Evolutionary conservation across 2,797 vertebrate species (phyloP), one percentile per base, ranked within the genome.

Genomic region (Gallinago solitaria): DNA sequence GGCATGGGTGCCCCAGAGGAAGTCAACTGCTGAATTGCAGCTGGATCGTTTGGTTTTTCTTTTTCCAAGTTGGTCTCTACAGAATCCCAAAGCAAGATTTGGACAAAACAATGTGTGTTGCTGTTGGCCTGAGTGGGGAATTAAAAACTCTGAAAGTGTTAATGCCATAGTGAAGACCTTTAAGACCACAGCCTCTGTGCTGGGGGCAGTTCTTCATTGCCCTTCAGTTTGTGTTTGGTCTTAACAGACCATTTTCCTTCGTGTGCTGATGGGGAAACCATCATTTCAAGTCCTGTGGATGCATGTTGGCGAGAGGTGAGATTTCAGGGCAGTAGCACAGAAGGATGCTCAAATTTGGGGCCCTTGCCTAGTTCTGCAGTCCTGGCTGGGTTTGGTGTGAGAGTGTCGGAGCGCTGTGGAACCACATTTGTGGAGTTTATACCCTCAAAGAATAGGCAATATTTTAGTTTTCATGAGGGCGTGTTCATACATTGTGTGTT

Each of bases 41-140:
- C 78, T 68, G 60, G 25, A 33, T 68, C 19, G 7, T 13, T 60
- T 82, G 33, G 19, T 41, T 33, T 68, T 68, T 47, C n/a, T 41
- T 33, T 68, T 68, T 47, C n/a, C 24, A 19, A 30, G 11, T 77
- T 77, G 54, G 23, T 23, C 47, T 77, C 28, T 61, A 45, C 45
- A 77, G 73, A 61, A 51, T 27, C 47, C 39, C 23, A 61, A 18
- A 47, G 64, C 64, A 77, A 24, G 47, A 13, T 39, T 47, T 33
- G 28, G 18, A n/a, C 54, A n/a, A 28, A 69, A n/a, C 11, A 19
- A 24, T 0, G 7, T 32, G 47, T 0, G 0, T 60, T 5, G 27
- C 37, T 45, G 23, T 60, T 77, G 63, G 20, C n/a, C 54, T 32
- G 32, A 47, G 48, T 3, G 10, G 69, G 64, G n/a, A n/a, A 28